Evolutionary conservation across 2,888 invertebrate species (phyloP).

Genomic region (Agapetus fuscipes): DNA sequence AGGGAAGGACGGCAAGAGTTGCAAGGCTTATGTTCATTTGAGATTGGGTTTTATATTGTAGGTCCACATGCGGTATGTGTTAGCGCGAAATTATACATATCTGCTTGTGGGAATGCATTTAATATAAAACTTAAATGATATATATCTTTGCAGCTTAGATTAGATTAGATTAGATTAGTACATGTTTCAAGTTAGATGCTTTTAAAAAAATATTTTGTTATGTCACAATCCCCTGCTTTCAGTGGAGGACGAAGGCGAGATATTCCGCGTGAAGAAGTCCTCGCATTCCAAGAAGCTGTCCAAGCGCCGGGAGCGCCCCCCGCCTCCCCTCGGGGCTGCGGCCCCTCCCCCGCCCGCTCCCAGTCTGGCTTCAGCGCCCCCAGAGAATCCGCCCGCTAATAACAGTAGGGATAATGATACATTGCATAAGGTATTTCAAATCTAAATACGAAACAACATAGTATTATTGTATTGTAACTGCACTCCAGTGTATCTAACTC

Average conservation of each 20-base stretch:
- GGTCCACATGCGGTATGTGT: too few relatives aligned
- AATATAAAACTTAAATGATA: too few relatives aligned
- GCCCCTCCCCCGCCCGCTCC: slow-evolving; percentile 23
- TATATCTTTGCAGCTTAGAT: too few relatives aligned
- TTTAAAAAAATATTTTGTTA: too few relatives aligned
- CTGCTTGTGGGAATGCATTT: too few relatives aligned
- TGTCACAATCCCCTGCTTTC: too few relatives aligned
- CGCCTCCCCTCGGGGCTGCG: slow-evolving; percentile 25
- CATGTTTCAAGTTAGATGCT: too few relatives aligned
- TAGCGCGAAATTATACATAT: too few relatives aligned
- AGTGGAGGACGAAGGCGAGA: slow-evolving; percentile 61
- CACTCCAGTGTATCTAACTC: neutral
- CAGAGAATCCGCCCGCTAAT: neutral
- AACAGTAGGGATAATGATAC: slow-evolving; percentile 22
- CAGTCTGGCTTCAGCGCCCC: slow-evolving; percentile 6
- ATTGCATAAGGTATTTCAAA: slow-evolving; percentile 22
- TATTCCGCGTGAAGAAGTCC: slow-evolving; percentile 93
- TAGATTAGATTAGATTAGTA: too few relatives aligned
- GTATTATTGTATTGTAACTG: slow-evolving; percentile 1
- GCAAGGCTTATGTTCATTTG: too few relatives aligned
- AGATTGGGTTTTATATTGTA: too few relatives aligned
- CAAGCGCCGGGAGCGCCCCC: slow-evolving; percentile 65
- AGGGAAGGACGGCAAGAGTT: too few relatives aligned
- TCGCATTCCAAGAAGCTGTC: slow-evolving; percentile 79
- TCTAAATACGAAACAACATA: slow-evolving; percentile 3